Conservation (phyloP, 2,888 invertebrate species). For the Merodon equestris region DNA sequence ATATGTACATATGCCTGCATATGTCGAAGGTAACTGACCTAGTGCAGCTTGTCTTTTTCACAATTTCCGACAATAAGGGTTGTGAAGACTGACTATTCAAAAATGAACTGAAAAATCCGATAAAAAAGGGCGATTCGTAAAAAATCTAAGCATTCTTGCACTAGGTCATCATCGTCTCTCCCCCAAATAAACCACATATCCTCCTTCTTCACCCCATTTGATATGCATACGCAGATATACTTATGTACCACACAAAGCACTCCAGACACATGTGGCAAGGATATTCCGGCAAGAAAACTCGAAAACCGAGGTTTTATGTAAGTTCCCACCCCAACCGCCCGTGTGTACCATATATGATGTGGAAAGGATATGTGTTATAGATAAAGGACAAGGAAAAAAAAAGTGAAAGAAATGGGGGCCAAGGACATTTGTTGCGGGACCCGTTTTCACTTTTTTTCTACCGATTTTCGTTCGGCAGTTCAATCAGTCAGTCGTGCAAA, state of each 20-base stretch:
- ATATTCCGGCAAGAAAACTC: conserved; percentile 43
- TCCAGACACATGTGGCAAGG: conserved; percentile 41
- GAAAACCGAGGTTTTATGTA: conserved; percentile 23
- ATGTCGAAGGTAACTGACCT: conserved; percentile 42
- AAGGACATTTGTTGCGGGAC: conserved; percentile 51
- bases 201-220: conserved; percentile 54
- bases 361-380: conserved; percentile 35
- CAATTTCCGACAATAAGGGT: neutral
- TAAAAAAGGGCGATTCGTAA: conserved; percentile 11
- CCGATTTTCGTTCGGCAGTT: conserved; percentile 53
- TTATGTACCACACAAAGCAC: conserved; percentile 39
- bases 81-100: conserved; percentile 38
- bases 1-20: neutral
- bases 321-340: conserved; percentile 15
- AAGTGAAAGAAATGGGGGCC: conserved; percentile 38
- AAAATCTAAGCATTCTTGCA: conserved; percentile 42
- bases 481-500: conserved; percentile 68
- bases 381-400: conserved; percentile 31
- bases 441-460: conserved; percentile 23
- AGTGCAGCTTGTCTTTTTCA: conserved; percentile 14
- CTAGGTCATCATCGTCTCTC: conserved; percentile 47
- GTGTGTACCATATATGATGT: conserved; percentile 15
- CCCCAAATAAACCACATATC: conserved; percentile 1
- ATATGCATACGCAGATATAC: conserved; percentile 57
- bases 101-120: neutral